Evolutionary conservation across 92 coral and sea anemone species (phyloP).

Genomic region (Parazoanthus swiftii): DNA sequence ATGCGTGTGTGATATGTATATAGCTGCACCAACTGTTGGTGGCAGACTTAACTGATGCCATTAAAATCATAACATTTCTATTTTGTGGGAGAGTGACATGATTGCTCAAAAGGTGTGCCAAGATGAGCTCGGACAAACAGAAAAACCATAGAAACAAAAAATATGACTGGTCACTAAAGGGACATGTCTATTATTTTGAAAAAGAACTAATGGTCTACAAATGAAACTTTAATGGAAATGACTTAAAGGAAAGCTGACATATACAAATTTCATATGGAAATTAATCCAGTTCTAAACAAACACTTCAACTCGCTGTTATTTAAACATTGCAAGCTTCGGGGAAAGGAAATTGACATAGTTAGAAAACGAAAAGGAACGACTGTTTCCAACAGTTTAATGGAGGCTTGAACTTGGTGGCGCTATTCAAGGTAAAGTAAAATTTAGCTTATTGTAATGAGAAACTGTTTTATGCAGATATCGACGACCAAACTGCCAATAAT

Average conservation of each 20-base stretch:
- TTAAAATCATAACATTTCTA: not conserved
- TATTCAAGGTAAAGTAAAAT: not conserved
- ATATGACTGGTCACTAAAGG: not conserved
- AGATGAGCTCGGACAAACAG: not conserved
- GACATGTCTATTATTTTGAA: not conserved
- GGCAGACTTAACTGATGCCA: not conserved
- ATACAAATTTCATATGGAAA: not conserved
- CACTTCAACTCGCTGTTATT: conserved; percentile 13
- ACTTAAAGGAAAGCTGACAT: not conserved
- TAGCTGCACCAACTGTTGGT: not conserved
- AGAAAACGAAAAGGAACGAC: not conserved
- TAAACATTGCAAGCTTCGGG: not conserved
- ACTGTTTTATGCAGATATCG: too few species aligned
- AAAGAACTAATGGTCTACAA: conserved; percentile 4
- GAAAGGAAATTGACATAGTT: not conserved
- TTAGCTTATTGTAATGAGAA: too few species aligned
- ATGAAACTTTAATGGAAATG: not conserved
- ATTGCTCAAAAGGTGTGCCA: not conserved
- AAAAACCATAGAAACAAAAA: not conserved
- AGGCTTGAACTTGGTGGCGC: not conserved
- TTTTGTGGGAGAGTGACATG: not conserved
- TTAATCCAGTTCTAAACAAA: not conserved
- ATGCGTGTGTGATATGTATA: not conserved
- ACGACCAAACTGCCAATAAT: not conserved
- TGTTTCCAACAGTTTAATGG: not conserved